phyloP scores from a whole-genome alignment of 2,797 vertebrate genomes.

The Melanotaenia trifasciata region DNA sequence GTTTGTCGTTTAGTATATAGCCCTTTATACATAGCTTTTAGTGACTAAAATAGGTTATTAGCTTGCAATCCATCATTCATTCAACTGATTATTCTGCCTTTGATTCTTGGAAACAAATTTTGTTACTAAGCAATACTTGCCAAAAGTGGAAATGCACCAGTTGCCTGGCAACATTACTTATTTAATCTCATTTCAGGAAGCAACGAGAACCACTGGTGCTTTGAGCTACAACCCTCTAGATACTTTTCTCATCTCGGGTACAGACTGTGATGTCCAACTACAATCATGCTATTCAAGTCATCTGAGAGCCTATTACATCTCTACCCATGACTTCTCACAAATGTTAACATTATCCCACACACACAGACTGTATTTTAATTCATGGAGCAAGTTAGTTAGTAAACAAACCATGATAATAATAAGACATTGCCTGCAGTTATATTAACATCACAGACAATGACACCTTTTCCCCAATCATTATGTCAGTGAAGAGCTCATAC shows the following conservation, averaged over 20 bases:
- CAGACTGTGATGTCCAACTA: constrained; percentile 51
- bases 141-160: constrained; percentile 72
- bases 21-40: constrained; percentile 12
- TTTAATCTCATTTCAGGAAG: constrained; percentile 68
- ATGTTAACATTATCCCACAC: constrained; percentile 6
- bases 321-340: constrained; percentile 4
- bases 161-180: constrained; percentile 80
- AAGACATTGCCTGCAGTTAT: too few species aligned
- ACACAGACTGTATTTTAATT: constrained; percentile 12
- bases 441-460: too few species aligned
- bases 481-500: constrained; percentile 8
- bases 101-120: constrained; percentile 65
- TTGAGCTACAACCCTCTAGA: constrained; percentile 64
- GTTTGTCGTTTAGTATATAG: background rate
- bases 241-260: constrained; percentile 40
- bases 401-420: too few species aligned
- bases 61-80: constrained; percentile 37
- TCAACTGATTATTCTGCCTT: constrained; percentile 42
- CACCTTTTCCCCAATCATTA: constrained; percentile 10
- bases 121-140: constrained; percentile 75
- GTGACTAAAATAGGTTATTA: constrained; percentile 26
- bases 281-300: constrained; percentile 41
- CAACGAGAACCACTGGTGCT: constrained; percentile 51
- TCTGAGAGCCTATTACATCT: constrained; percentile 20
- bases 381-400: background rate